phyloP scores from a whole-genome alignment of 2,113 vertebrate species.

The Antigone vipio region DNA sequence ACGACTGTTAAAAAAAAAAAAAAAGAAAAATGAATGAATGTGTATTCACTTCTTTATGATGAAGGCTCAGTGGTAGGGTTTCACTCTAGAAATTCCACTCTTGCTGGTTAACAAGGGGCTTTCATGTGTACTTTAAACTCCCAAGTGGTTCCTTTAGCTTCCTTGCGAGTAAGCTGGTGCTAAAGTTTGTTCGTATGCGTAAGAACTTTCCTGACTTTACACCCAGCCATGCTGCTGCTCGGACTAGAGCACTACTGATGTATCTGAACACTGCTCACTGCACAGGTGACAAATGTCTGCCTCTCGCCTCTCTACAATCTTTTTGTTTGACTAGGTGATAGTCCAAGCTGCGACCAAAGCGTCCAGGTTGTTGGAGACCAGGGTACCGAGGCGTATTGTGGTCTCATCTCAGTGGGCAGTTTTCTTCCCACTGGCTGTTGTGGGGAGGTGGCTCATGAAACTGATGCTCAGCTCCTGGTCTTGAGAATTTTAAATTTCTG shows the following conservation, averaged over 20 bases:
- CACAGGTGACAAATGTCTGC: not conserved
- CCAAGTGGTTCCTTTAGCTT: not conserved
- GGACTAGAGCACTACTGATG: accelerated
- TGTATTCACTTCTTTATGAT: not conserved
- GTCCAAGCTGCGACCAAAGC: not conserved
- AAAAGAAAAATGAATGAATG: no score
- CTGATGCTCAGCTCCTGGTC: accelerated
- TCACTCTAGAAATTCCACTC: not conserved
- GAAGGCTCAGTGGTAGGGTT: not conserved
- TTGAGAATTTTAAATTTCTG: not conserved
- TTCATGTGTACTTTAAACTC: not conserved
- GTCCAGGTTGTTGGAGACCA: not conserved
- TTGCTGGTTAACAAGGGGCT: not conserved
- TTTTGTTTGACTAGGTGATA: not conserved
- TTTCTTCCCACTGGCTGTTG: not conserved
- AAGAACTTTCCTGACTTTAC: not conserved
- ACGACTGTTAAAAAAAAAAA: not conserved
- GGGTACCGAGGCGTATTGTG: accelerated
- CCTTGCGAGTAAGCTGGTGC: not conserved
- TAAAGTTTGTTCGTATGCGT: not conserved
- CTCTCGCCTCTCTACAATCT: accelerated
- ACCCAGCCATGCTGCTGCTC: accelerated
- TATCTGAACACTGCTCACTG: not conserved
- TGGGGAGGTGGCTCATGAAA: not conserved
- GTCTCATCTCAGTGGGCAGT: not conserved